Evolutionary conservation across 2,888 invertebrate genomes (phyloP).

Genomic region (Pachydiplax longipennis): DNA sequence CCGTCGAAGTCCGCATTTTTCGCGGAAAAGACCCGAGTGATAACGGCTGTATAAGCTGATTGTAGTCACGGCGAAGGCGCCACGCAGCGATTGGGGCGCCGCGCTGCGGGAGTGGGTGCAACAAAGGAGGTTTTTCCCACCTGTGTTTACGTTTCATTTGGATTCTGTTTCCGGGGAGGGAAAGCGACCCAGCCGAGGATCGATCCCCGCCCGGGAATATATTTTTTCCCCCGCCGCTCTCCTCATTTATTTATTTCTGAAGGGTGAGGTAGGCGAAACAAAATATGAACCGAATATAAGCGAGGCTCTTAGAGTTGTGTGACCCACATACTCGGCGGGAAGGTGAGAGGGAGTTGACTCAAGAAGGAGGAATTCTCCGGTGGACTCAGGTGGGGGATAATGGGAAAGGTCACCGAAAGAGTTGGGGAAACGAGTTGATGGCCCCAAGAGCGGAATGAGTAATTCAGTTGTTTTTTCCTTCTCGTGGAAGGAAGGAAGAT

Average conservation of each 20-base stretch:
- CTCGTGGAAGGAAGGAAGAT: not conserved
- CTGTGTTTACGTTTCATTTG: not conserved
- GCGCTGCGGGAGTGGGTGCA: not conserved
- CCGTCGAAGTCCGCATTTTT: too few species aligned
- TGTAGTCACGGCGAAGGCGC: not conserved
- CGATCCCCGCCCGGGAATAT: not conserved
- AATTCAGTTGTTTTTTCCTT: not conserved
- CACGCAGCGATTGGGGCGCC: not conserved
- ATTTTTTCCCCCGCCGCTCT: not conserved
- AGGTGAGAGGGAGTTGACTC: not conserved
- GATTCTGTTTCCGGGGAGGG: not conserved
- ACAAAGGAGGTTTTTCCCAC: not conserved
- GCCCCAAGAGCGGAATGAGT: not conserved
- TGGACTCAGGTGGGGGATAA: not conserved
- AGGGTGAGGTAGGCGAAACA: not conserved
- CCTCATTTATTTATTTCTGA: not conserved
- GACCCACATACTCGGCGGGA: not conserved
- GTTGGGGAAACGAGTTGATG: not conserved
- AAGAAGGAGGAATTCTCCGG: not conserved
- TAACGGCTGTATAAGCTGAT: not conserved
- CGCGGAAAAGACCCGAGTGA: not conserved
- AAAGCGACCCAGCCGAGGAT: not conserved
- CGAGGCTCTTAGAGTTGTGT: not conserved
- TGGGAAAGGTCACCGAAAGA: not conserved
- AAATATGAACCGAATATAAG: not conserved